Percentiles rank a stretch among this genome's conserved stretches.
Conservation (phyloP, 2,113 vertebrate species). For the Lagopus leucura region DNA sequence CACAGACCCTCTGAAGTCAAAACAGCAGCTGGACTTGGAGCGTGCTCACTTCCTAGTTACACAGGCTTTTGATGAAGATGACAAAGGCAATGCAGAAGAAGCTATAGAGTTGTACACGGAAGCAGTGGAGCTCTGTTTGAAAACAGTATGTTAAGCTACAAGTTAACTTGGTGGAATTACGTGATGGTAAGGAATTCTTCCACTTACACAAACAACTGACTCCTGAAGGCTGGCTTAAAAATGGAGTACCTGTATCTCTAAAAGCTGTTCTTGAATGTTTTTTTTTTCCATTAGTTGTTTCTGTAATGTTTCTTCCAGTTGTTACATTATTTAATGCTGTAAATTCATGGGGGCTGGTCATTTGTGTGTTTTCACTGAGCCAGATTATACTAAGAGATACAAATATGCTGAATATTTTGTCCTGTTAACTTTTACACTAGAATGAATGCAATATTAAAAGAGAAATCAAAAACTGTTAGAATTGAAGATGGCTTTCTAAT, state of each 20-base stretch:
- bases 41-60: constrained; percentile 96
- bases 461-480: not conserved
- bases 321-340: not conserved
- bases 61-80: constrained; percentile 97
- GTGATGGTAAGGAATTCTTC: constrained; percentile 74
- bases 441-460: not conserved
- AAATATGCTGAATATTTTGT: not conserved
- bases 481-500: not conserved
- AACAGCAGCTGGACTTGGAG: constrained; percentile 94
- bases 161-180: constrained; percentile 73
- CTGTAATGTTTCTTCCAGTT: not conserved
- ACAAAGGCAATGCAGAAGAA: constrained; percentile 91
- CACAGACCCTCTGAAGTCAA: constrained; percentile 91
- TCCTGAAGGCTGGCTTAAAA: constrained; percentile 51
- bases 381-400: not conserved
- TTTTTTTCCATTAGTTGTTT: not conserved
- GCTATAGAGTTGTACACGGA: constrained; percentile 95
- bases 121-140: constrained; percentile 96
- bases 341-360: not conserved
- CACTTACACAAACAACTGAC: constrained; percentile 48
- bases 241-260: constrained; percentile 52
- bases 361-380: not conserved
- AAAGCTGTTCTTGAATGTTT: not conserved
- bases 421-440: not conserved
- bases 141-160: constrained; percentile 84